These are phyloP conservation scores for Phoxinus phoxinus DNA, from an alignment of 2,113 vertebrate genomes.

Conservation along the genomic window DNA sequence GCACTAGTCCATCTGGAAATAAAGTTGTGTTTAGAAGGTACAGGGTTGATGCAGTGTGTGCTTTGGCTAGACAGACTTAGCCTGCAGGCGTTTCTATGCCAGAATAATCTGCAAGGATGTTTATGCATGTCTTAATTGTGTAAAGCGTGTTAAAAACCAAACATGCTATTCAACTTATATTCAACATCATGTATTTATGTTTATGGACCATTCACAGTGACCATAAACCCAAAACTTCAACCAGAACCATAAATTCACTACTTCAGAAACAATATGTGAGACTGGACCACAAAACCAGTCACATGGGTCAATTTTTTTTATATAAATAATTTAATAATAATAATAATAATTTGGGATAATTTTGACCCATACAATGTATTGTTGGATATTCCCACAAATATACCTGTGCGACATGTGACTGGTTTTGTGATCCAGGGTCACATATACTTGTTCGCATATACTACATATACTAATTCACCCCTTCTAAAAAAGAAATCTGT, in stretches of 20 bases:
- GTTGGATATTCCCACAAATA: too few relatives aligned
- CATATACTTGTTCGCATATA: too few relatives aligned
- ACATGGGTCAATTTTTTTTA: too few relatives aligned
- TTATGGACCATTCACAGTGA: neutral
- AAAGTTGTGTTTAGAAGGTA: constrained; percentile 4
- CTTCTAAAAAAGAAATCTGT: neutral
- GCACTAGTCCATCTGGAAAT: neutral
- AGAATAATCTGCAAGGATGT: neutral
- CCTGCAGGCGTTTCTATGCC: neutral
- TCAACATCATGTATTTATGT: too few relatives aligned
- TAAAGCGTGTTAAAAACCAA: neutral
- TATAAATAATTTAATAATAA: too few relatives aligned
- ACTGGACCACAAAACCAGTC: too few relatives aligned
- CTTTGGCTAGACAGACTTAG: neutral
- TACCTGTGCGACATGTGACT: too few relatives aligned
- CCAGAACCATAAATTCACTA: neutral
- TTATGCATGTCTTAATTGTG: neutral
- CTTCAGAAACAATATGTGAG: neutral
- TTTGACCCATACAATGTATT: too few relatives aligned
- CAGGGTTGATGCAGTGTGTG: neutral
- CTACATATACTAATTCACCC: neutral
- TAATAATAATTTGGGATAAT: too few relatives aligned
- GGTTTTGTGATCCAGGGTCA: too few relatives aligned
- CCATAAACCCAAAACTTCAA: neutral
- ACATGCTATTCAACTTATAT: neutral